A percentile compares a stretch with the other conserved stretches of the same genome.
Conservation (phyloP, 2,888 invertebrate species). For the Steromphala cineraria region DNA sequence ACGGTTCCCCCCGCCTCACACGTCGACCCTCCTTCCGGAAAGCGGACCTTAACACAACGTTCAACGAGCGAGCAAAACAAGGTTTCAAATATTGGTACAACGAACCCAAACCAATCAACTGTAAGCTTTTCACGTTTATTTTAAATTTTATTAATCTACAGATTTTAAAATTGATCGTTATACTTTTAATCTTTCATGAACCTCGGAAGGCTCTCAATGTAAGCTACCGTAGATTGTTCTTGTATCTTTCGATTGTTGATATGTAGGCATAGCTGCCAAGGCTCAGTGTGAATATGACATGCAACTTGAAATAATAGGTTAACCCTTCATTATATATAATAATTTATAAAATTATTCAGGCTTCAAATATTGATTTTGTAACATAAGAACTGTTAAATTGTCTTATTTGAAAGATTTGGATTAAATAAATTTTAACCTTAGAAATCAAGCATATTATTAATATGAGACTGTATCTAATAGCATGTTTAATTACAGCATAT, state of each 20-base stretch:
- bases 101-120: conserved; percentile 61
- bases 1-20: conserved; percentile 29
- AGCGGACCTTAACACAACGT: conserved; percentile 37
- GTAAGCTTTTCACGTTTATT: conserved; percentile 47
- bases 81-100: conserved; percentile 64
- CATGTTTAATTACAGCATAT: background rate
- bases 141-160: no score
- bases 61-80: conserved; percentile 51
- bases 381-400: no score
- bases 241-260: background rate
- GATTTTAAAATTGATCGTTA: no score
- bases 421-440: no score
- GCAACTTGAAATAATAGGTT: background rate
- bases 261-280: background rate
- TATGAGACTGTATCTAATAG: no score
- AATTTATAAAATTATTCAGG: no score
- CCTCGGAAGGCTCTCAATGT: no score
- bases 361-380: no score
- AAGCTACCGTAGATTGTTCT: background rate
- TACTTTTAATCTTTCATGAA: no score
- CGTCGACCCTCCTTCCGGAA: conserved; percentile 3
- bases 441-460: no score
- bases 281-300: background rate
- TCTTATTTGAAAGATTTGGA: no score
- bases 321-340: no score